These are phyloP conservation scores for Volucella inflata DNA, from an alignment of 2,888 invertebrate genomes.

Conservation along the genomic window DNA sequence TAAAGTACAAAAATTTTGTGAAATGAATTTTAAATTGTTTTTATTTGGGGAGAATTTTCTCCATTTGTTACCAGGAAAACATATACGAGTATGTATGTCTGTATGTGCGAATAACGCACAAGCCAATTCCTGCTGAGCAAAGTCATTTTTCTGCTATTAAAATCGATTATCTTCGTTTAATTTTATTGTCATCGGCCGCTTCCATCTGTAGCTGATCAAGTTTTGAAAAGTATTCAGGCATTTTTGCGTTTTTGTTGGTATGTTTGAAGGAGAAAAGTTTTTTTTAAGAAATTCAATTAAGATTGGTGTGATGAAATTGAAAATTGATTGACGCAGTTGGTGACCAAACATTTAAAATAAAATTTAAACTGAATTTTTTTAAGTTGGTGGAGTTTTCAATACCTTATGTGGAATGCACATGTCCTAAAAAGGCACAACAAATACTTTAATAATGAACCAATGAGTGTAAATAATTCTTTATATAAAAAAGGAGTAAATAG, in stretches of 20 bases:
- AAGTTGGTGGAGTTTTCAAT: not conserved
- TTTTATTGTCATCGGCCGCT: slow-evolving; percentile 36
- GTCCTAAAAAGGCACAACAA: no score
- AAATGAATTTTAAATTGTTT: slow-evolving; percentile 45
- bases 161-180: slow-evolving; percentile 61
- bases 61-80: slow-evolving; percentile 18
- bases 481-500: no score
- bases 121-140: slow-evolving; percentile 4
- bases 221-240: slow-evolving; percentile 25
- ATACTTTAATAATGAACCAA: no score
- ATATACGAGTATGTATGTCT: not conserved
- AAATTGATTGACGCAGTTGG: slow-evolving; percentile 63
- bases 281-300: slow-evolving; percentile 47
- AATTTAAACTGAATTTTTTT: slow-evolving; percentile 47
- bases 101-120: not conserved
- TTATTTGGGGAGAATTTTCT: slow-evolving; percentile 16
- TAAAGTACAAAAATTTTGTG: slow-evolving; percentile 22
- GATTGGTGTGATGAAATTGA: slow-evolving; percentile 52
- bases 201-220: slow-evolving; percentile 52
- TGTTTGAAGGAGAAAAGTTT: slow-evolving; percentile 35
- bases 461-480: no score
- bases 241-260: slow-evolving; percentile 22
- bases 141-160: slow-evolving; percentile 41
- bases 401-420: no score
- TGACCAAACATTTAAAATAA: slow-evolving; percentile 41